A percentile compares a stretch with the other conserved stretches of the same genome.
These are phyloP conservation scores for Galerucella calmariensis DNA, from an alignment of 2,888 invertebrate species.

Conservation along the genomic window DNA sequence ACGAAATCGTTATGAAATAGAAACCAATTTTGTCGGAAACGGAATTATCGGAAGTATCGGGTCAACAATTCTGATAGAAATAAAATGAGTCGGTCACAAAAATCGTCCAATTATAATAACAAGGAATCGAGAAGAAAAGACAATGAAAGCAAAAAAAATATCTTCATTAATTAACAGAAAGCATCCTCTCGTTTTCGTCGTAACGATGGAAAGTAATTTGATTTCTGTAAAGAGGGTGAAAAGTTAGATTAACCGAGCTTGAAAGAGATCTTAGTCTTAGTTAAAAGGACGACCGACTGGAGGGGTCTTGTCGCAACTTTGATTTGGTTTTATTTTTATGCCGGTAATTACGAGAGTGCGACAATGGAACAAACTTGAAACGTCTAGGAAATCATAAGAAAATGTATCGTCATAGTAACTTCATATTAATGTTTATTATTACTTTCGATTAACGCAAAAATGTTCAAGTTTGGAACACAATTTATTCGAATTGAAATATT, in stretches of 20 bases:
- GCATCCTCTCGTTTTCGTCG: conserved; percentile 33
- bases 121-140: conserved; percentile 2
- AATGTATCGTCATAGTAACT: too few relatives aligned
- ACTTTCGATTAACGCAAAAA: too few relatives aligned
- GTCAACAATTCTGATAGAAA: neutral
- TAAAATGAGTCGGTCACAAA: neutral
- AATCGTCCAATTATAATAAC: conserved; percentile 26
- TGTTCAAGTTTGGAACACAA: too few relatives aligned
- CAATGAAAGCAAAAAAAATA: conserved; percentile 21
- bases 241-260: conserved; percentile 47
- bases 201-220: conserved; percentile 43
- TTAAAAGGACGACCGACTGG: conserved; percentile 34
- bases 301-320: conserved; percentile 40
- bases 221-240: conserved; percentile 45
- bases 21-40: too few relatives aligned
- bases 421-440: too few relatives aligned
- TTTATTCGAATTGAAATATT: too few relatives aligned
- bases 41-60: neutral
- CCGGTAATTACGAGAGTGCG: conserved; percentile 36
- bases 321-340: conserved; percentile 43
- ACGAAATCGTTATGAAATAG: too few relatives aligned
- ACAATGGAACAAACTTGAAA: neutral
- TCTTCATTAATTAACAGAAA: conserved; percentile 36
- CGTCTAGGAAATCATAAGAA: neutral
- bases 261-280: conserved; percentile 46